Conservation (phyloP, 2,797 vertebrate species). For the Poeciliopsis presidionis region DNA sequence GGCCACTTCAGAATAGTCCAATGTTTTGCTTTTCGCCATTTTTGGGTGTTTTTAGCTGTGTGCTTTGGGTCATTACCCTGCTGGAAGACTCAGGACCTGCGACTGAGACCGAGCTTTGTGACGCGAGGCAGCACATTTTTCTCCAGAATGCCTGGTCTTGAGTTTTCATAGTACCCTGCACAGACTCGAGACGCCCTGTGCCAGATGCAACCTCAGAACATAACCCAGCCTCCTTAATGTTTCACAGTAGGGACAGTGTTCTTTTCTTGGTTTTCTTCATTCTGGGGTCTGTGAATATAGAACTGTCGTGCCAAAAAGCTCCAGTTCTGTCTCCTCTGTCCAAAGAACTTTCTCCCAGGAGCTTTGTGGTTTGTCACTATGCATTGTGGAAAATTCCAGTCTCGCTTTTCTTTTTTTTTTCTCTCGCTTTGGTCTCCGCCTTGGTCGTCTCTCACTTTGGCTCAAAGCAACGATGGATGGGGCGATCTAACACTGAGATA, state of each 20-base stretch:
- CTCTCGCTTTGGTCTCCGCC: not conserved
- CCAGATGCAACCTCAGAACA: slow-evolving; percentile 1
- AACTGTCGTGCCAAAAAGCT: slow-evolving; percentile 7
- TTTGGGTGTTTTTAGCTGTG: not conserved
- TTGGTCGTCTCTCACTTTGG: not conserved
- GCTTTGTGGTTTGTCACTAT: not conserved
- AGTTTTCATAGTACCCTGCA: slow-evolving; percentile 1
- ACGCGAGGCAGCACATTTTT: not conserved
- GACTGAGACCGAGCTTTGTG: not conserved
- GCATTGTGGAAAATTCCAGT: not conserved
- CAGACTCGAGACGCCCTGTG: not conserved
- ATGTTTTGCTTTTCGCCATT: not conserved
- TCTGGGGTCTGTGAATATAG: slow-evolving; percentile 1
- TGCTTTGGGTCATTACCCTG: not conserved
- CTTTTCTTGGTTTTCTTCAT: not conserved
- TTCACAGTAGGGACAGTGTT: not conserved
- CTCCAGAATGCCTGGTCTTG: not conserved
- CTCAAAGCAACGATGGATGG: not conserved
- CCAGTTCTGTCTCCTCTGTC: slow-evolving; percentile 2
- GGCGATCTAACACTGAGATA: not conserved
- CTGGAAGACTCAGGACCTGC: not conserved
- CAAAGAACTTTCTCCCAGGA: not conserved
- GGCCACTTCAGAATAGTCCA: not conserved
- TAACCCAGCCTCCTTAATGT: not conserved
- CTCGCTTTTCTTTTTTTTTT: not conserved